A percentile compares a stretch with the other conserved stretches of the same genome.
Evolutionary conservation across 2,113 vertebrate genomes (phyloP).

Genomic region (Caloenas nicobarica): DNA sequence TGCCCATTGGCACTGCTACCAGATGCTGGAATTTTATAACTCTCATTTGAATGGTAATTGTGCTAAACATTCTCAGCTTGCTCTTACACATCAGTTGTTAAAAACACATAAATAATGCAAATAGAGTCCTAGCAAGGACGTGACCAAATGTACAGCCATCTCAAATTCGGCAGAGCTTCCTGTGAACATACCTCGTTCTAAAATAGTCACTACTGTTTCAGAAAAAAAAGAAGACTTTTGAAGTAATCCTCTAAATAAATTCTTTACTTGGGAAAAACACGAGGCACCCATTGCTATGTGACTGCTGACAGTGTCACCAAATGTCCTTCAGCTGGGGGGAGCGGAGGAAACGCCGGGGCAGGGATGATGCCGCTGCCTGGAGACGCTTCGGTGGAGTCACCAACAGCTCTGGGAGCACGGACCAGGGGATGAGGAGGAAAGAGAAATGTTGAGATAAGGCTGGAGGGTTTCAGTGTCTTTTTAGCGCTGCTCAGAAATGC

Average conservation of each 20-base stretch:
- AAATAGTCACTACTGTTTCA: accelerated
- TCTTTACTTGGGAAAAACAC: background rate
- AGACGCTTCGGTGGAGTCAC: background rate
- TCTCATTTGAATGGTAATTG: background rate
- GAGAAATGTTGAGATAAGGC: background rate
- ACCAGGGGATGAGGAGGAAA: background rate
- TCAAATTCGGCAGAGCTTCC: background rate
- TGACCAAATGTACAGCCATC: background rate
- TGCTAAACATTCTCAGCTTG: background rate
- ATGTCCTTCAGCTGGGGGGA: background rate
- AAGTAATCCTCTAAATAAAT: background rate
- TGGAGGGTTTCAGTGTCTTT: background rate
- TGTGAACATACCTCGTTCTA: accelerated
- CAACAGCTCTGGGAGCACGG: background rate
- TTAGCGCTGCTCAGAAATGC: background rate
- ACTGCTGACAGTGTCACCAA: background rate
- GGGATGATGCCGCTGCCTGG: background rate
- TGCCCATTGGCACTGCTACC: background rate
- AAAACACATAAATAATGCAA: background rate
- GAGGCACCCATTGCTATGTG: background rate
- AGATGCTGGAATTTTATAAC: background rate
- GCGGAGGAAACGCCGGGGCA: background rate
- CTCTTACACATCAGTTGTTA: background rate
- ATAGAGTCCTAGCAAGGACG: background rate
- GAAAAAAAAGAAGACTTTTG: background rate